These are phyloP conservation scores for Oncorhynchus mykiss DNA, from an alignment of 2,113 vertebrate species.

Conservation along the genomic window DNA sequence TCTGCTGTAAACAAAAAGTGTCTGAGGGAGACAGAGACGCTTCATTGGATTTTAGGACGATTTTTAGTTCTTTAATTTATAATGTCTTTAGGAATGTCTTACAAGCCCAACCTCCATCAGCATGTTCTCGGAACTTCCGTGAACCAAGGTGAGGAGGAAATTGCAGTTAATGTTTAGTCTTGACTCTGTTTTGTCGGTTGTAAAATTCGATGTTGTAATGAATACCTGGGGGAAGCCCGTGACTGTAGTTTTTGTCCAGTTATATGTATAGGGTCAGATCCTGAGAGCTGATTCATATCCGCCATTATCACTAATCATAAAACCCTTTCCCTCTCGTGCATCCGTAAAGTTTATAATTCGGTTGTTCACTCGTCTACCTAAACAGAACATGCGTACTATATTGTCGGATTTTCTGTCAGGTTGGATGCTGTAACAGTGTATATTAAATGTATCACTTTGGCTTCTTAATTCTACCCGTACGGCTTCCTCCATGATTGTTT, in stretches of 20 bases:
- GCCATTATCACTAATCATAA: slow-evolving; percentile 73
- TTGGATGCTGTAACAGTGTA: slow-evolving; percentile 48
- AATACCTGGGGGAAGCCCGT: slow-evolving; percentile 64
- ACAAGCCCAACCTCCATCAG: slow-evolving; percentile 81
- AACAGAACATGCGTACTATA: background rate
- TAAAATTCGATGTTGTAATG: slow-evolving; percentile 56
- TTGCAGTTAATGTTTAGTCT: slow-evolving; percentile 27
- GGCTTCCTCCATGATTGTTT: slow-evolving; percentile 72
- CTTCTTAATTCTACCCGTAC: slow-evolving; percentile 59
- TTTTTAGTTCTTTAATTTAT: slow-evolving; percentile 69
- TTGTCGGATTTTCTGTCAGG: slow-evolving; percentile 14
- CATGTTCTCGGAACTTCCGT: slow-evolving; percentile 75
- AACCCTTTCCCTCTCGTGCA: slow-evolving; percentile 37
- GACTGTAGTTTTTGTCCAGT: slow-evolving; percentile 64
- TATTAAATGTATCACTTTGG: slow-evolving; percentile 61
- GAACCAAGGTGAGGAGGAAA: slow-evolving; percentile 74
- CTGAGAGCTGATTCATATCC: slow-evolving; percentile 64
- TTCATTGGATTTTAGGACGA: slow-evolving; percentile 71
- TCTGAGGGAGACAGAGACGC: slow-evolving; percentile 68
- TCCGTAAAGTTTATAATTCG: slow-evolving; percentile 5
- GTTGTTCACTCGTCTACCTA: background rate
- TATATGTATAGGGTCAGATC: slow-evolving; percentile 60
- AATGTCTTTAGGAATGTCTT: slow-evolving; percentile 81
- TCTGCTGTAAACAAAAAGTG: slow-evolving; percentile 80
- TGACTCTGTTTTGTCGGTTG: slow-evolving; percentile 45